Evolutionary conservation across 2,113 vertebrate genomes (phyloP).

Genomic region (Pseudorhombus dupliciocellatus): DNA sequence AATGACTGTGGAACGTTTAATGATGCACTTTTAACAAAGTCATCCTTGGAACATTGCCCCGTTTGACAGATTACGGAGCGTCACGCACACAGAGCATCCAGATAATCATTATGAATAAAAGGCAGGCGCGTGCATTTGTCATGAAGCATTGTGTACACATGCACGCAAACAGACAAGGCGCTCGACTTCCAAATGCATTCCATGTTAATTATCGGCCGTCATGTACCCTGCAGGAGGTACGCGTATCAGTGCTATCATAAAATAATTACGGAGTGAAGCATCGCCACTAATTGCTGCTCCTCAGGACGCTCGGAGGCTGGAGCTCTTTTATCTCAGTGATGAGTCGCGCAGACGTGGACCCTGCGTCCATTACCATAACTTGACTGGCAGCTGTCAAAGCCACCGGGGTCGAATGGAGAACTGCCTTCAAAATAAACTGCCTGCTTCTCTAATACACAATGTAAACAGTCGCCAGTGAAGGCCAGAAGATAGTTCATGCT

Average conservation of each 20-base stretch:
- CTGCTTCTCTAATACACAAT: background rate
- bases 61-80: constrained; percentile 1
- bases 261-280: constrained; percentile 53
- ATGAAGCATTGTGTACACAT: background rate
- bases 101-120: constrained; percentile 9
- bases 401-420: constrained; percentile 41
- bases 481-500: background rate
- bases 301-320: constrained; percentile 36
- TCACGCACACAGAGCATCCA: background rate
- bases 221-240: constrained; percentile 35
- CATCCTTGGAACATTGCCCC: background rate
- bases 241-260: constrained; percentile 30
- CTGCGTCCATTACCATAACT: constrained; percentile 34
- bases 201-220: constrained; percentile 48
- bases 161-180: constrained; percentile 10
- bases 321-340: constrained; percentile 59
- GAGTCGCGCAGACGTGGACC: constrained; percentile 48
- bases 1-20: constrained; percentile 14
- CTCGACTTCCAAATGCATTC: constrained; percentile 14
- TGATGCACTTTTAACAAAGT: constrained; percentile 3
- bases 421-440: constrained; percentile 44
- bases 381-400: constrained; percentile 69
- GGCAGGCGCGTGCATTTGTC: constrained; percentile 9
- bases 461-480: constrained; percentile 17
- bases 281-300: constrained; percentile 65